Conservation (phyloP, 2,113 vertebrate genomes). For the Corapipo altera region DNA sequence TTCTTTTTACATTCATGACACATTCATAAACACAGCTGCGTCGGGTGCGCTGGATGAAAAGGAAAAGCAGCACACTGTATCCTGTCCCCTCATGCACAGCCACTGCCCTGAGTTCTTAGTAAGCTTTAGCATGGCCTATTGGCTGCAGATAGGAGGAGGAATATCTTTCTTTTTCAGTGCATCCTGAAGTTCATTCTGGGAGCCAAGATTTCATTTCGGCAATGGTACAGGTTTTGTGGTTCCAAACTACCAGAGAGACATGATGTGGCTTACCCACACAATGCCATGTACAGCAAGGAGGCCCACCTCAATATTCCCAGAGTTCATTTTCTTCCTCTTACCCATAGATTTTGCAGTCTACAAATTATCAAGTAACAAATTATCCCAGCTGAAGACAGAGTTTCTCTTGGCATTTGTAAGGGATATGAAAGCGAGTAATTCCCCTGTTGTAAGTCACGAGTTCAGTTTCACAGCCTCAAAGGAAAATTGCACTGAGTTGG, state of each 20-base stretch:
- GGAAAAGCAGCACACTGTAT: conserved; percentile 60
- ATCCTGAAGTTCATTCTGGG: not conserved
- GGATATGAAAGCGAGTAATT: not conserved
- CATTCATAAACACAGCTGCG: conserved; percentile 79
- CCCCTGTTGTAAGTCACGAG: not conserved
- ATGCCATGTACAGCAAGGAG: not conserved
- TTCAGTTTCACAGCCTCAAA: not conserved
- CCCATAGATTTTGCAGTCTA: not conserved
- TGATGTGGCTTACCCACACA: not conserved
- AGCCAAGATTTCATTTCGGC: not conserved
- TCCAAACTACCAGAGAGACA: not conserved
- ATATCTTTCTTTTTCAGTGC: not conserved
- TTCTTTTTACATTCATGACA: conserved; percentile 74
- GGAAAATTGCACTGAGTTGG: not conserved
- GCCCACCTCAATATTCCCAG: not conserved
- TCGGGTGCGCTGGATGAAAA: not conserved
- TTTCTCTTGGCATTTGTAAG: not conserved
- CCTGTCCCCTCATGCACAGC: not conserved
- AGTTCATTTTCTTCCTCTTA: not conserved
- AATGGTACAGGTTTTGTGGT: not conserved
- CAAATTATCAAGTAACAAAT: not conserved
- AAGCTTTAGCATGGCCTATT: not conserved
- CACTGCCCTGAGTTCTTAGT: not conserved
- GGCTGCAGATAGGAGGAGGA: not conserved
- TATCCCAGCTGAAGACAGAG: not conserved